These are phyloP conservation scores for Trichacis sp. DNA, from an alignment of 2,888 invertebrate species.

Conservation along the genomic window DNA sequence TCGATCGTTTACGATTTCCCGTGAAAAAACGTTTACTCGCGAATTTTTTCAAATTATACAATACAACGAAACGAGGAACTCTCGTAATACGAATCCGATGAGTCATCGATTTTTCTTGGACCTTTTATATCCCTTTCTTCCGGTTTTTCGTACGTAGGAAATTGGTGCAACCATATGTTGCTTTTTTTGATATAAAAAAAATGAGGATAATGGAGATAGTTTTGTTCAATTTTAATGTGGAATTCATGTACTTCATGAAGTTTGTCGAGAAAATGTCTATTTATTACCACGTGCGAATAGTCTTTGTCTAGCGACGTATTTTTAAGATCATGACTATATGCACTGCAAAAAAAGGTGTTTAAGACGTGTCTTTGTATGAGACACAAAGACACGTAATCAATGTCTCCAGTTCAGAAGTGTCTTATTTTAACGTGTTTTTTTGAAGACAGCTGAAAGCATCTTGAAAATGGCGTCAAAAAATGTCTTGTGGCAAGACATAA, in stretches of 20 bases:
- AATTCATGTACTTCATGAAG: too few species aligned
- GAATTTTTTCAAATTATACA: background rate
- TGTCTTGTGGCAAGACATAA: too few species aligned
- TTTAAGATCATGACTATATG: slow-evolving; percentile 23
- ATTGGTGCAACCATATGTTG: slow-evolving; percentile 22
- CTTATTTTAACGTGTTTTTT: too few species aligned
- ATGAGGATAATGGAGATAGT: too few species aligned
- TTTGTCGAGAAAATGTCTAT: slow-evolving; percentile 31
- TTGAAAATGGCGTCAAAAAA: too few species aligned
- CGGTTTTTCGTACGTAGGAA: slow-evolving; percentile 24
- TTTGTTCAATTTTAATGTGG: too few species aligned
- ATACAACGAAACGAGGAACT: background rate
- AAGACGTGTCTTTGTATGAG: too few species aligned
- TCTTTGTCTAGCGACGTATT: slow-evolving; percentile 25
- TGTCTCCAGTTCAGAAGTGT: too few species aligned
- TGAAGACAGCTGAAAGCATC: too few species aligned
- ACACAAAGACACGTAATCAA: too few species aligned
- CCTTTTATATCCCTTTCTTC: slow-evolving; percentile 22
- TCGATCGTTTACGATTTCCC: too few species aligned
- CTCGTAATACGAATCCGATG: background rate
- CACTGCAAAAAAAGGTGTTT: too few species aligned
- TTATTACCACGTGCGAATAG: slow-evolving; percentile 41
- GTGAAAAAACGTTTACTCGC: background rate
- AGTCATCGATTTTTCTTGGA: slow-evolving; percentile 14
- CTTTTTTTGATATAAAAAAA: background rate